A percentile compares a stretch with the other conserved stretches of the same genome.
phyloP scores from a whole-genome alignment of 2,888 invertebrate species.

The Stomorhina lunata region DNA sequence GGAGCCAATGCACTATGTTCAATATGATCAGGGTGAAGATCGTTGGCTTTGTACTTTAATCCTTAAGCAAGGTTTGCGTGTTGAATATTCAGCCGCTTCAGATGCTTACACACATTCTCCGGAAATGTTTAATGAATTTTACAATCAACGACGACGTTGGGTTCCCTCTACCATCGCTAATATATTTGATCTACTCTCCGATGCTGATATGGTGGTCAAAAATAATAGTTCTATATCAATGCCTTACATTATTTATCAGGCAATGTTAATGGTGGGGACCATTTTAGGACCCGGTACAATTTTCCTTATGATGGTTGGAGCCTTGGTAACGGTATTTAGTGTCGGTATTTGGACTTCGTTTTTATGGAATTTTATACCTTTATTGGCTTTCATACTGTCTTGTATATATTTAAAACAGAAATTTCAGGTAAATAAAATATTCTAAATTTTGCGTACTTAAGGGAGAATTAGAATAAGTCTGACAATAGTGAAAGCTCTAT shows the following conservation, averaged over 20 bases:
- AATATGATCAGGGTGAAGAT: conserved; percentile 98
- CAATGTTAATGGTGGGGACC: conserved; percentile 86
- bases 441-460: neutral
- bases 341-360: conserved; percentile 86
- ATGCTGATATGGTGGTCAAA: conserved; percentile 88
- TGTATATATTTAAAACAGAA: conserved; percentile 84
- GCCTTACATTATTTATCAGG: conserved; percentile 88
- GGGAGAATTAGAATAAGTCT: no score
- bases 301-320: conserved; percentile 89
- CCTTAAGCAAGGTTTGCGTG: conserved; percentile 93
- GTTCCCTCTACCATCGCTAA: conserved; percentile 98
- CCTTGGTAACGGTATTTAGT: conserved; percentile 87
- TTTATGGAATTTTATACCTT: conserved; percentile 84
- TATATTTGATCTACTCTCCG: conserved; percentile 91
- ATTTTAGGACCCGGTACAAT: conserved; percentile 88
- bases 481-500: no score
- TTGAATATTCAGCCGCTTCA: conserved; percentile 97
- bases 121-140: conserved; percentile 95
- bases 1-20: conserved; percentile 92
- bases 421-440: conserved; percentile 82
- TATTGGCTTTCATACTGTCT: conserved; percentile 84
- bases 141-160: conserved; percentile 96
- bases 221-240: conserved; percentile 94
- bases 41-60: conserved; percentile 96
- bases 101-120: conserved; percentile 97